Evolutionary conservation across 2,113 vertebrate species (phyloP).

Genomic region (Nothoprocta pentlandii): DNA sequence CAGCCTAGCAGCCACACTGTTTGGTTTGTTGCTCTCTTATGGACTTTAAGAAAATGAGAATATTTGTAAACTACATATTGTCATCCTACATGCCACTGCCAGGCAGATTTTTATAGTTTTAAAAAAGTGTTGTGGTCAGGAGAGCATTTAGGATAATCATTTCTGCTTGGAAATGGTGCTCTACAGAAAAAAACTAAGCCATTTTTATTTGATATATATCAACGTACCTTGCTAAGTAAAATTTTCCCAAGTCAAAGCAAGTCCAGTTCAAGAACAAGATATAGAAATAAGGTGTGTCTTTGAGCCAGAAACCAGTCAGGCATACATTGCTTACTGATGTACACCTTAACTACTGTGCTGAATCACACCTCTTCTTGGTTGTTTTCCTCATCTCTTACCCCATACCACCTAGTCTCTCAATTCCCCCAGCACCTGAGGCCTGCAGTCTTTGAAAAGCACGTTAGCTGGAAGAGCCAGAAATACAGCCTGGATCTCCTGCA

Average conservation of each 20-base stretch:
- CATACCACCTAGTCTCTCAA: neutral
- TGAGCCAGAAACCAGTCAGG: conserved; percentile 16
- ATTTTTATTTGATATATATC: neutral
- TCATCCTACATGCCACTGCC: neutral
- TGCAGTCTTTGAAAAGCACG: neutral
- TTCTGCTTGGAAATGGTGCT: neutral
- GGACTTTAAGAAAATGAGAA: neutral
- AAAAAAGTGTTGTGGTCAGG: neutral
- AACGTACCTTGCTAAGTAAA: neutral
- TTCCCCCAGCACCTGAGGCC: neutral
- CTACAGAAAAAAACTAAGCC: neutral
- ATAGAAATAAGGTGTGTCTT: neutral
- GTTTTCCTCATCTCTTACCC: neutral
- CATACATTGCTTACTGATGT: neutral
- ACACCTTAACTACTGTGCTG: neutral
- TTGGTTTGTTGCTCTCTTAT: neutral
- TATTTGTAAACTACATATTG: neutral
- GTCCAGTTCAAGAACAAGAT: neutral
- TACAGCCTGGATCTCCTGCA: neutral
- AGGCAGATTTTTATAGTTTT: neutral
- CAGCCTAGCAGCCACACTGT: neutral
- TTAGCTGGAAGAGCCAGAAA: neutral
- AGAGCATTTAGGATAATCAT: neutral
- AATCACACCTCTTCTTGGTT: neutral
- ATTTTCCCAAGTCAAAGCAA: neutral